These are phyloP conservation scores for Gymnothorax reevesii DNA, from an alignment of 2,797 vertebrate genomes.

Conservation along the genomic window DNA sequence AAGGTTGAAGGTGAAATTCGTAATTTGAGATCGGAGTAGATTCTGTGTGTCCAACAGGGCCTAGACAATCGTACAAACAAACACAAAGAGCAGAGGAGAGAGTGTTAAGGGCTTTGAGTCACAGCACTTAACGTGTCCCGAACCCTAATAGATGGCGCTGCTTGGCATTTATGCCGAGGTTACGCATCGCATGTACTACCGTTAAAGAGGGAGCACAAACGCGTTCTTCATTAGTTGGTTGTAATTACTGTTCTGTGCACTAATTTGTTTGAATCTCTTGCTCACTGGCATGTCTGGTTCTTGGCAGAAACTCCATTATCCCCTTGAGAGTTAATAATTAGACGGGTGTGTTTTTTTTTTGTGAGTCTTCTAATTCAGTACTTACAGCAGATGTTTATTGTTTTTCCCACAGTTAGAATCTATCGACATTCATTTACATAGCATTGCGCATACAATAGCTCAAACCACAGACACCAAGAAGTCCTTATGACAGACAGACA, in stretches of 20 bases:
- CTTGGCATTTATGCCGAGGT: background rate
- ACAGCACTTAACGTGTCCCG: background rate
- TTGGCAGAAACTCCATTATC: background rate
- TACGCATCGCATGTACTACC: background rate
- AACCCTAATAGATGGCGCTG: background rate
- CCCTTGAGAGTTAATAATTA: background rate
- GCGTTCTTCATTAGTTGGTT: background rate
- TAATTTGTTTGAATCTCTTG: slow-evolving; percentile 4
- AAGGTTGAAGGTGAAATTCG: slow-evolving; percentile 99
- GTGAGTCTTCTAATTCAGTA: background rate
- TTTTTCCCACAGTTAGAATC: background rate
- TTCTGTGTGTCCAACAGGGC: slow-evolving; percentile 95
- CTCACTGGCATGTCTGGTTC: background rate
- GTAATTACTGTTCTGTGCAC: background rate
- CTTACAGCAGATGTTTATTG: background rate
- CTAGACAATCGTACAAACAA: slow-evolving; percentile 78
- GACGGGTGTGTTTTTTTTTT: background rate
- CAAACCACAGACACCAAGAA: background rate
- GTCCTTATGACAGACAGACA: background rate
- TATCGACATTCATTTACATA: background rate
- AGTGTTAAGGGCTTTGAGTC: slow-evolving; percentile 9
- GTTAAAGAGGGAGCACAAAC: background rate
- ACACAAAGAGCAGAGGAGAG: background rate
- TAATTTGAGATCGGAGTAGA: slow-evolving; percentile 91
- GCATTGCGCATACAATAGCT: background rate